phyloP scores from a whole-genome alignment of 2,888 invertebrate species.

The Archips crataeganus region DNA sequence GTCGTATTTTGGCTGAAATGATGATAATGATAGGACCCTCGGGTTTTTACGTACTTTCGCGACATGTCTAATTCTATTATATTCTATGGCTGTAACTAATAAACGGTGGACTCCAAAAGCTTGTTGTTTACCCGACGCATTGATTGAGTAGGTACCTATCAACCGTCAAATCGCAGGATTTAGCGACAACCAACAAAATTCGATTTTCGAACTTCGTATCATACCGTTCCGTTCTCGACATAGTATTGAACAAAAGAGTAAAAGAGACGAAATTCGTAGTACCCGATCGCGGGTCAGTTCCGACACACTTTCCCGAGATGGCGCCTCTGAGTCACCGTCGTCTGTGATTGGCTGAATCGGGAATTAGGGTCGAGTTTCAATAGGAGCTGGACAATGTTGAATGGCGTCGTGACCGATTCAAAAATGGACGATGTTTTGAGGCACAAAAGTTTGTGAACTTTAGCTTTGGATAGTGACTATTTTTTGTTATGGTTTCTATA shows the following conservation, averaged over 20 bases:
- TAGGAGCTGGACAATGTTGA: conserved; percentile 27
- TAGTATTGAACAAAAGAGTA: too few species aligned
- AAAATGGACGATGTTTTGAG: background rate
- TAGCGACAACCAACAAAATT: too few species aligned
- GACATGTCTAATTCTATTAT: too few species aligned
- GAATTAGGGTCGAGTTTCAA: conserved; percentile 31
- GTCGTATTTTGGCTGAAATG: too few species aligned
- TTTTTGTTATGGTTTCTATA: background rate
- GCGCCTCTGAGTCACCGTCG: conserved; percentile 28
- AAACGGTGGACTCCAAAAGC: background rate
- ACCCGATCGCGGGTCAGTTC: conserved; percentile 33
- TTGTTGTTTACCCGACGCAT: background rate
- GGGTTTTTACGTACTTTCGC: too few species aligned
- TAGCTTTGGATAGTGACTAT: background rate
- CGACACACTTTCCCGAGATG: conserved; percentile 50
- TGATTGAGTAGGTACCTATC: too few species aligned
- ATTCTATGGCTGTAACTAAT: too few species aligned
- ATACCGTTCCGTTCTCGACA: too few species aligned
- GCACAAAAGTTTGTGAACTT: conserved; percentile 1
- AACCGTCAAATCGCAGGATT: too few species aligned
- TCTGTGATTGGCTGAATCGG: conserved; percentile 3
- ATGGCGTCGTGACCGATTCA: conserved; percentile 17
- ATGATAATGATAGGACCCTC: too few species aligned
- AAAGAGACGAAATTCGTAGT: too few species aligned
- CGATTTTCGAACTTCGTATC: too few species aligned